Evolutionary conservation across 2,797 vertebrate species (phyloP).

Genomic region (Phataginus tetradactyla): DNA sequence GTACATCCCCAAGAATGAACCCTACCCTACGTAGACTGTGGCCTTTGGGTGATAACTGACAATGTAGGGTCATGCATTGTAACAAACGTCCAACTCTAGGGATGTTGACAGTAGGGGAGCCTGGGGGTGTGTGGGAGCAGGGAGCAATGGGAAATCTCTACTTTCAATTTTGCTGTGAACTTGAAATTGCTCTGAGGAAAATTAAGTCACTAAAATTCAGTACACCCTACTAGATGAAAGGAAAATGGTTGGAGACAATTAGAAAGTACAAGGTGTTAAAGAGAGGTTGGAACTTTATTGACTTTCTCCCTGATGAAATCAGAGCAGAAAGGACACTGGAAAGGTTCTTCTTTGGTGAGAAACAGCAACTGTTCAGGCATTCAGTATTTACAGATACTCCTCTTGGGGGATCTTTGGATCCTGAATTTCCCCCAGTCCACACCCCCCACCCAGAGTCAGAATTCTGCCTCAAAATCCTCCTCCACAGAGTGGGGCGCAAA

Average conservation of each 20-base stretch:
- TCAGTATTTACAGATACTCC: background rate
- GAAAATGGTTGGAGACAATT: background rate
- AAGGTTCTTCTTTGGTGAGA: conserved; percentile 39
- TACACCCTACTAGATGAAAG: background rate
- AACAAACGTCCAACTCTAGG: background rate
- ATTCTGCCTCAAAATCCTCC: conserved; percentile 22
- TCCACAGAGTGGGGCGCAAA: conserved; percentile 13
- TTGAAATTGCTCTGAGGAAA: background rate
- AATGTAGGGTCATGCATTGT: background rate
- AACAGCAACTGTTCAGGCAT: conserved; percentile 33
- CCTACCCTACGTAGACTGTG: background rate
- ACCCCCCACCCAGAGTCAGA: background rate
- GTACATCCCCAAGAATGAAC: background rate
- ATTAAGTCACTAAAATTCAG: background rate
- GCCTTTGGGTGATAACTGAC: background rate
- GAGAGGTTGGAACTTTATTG: conserved; percentile 78
- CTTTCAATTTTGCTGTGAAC: background rate
- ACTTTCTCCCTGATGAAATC: conserved; percentile 63
- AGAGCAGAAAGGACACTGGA: conserved; percentile 45
- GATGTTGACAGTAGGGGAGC: background rate
- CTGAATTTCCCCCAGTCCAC: background rate
- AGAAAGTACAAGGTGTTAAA: conserved; percentile 13
- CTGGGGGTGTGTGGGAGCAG: background rate
- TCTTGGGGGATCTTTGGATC: conserved; percentile 34
- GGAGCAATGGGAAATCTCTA: background rate